Evolutionary conservation across 1,140 invertebrate genomes (phyloP).

Genomic region (Zophobas atratus): DNA sequence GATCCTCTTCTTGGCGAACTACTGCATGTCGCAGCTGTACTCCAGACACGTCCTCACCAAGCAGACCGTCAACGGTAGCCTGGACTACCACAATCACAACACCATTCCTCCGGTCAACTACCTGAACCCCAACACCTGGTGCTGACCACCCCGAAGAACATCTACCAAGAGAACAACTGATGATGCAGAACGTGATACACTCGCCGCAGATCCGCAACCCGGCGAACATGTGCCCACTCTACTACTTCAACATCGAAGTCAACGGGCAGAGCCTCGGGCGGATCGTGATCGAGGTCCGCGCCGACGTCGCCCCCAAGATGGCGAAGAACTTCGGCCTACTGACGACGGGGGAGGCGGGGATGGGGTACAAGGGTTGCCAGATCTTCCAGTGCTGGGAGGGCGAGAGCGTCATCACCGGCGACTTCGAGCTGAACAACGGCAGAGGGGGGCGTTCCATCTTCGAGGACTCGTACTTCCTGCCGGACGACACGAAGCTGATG

Average conservation of each 20-base stretch:
- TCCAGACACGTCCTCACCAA: conserved; percentile 77
- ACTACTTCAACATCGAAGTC: conserved; percentile 84
- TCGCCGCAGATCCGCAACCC: conserved; percentile 70
- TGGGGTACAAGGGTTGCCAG: conserved; percentile 84
- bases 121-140: conserved; percentile 65
- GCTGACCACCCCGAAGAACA: conserved; percentile 65
- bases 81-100: conserved; percentile 71
- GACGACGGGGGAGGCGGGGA: conserved; percentile 84
- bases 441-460: conserved; percentile 84
- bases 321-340: conserved; percentile 90
- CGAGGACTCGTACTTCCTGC: conserved; percentile 85
- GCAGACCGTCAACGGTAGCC: conserved; percentile 71
- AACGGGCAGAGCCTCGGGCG: conserved; percentile 80
- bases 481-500: conserved; percentile 85
- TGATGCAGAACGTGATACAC: conserved; percentile 65
- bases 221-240: conserved; percentile 77
- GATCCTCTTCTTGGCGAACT: conserved; percentile 81
- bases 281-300: conserved; percentile 87
- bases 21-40: conserved; percentile 82
- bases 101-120: conserved; percentile 68
- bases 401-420: conserved; percentile 85
- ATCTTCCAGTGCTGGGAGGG: conserved; percentile 89
- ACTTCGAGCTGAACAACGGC: conserved; percentile 87
- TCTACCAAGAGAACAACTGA: conserved; percentile 63
- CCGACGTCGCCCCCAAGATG: conserved; percentile 91